phyloP scores from a whole-genome alignment of 1,140 invertebrate species.

The Teleogryllus occipitalis region DNA sequence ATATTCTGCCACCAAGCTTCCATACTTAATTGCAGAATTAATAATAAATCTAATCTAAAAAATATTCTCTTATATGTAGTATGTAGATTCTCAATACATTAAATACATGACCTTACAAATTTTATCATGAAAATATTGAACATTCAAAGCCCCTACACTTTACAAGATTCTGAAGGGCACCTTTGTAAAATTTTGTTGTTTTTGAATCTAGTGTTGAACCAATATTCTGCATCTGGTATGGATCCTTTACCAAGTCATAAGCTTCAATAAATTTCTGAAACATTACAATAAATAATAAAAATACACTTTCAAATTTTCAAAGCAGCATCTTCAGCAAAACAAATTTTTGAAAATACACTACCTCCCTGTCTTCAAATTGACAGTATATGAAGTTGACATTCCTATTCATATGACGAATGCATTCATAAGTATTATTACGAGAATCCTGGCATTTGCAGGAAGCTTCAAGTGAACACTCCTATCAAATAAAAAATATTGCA shows the following conservation, averaged over 20 bases:
- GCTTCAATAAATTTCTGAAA: conserved; percentile 58
- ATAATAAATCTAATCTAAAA: too few relatives aligned
- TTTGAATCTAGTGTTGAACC: neutral
- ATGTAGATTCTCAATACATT: neutral
- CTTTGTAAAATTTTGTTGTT: neutral
- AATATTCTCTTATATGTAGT: too few relatives aligned
- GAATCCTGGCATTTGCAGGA: conserved; percentile 76
- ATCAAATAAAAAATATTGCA: conserved; percentile 26
- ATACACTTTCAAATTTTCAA: neutral
- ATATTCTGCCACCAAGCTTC: too few relatives aligned
- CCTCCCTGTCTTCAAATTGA: conserved; percentile 61
- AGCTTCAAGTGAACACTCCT: conserved; percentile 55
- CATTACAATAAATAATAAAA: neutral
- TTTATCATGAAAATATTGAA: neutral
- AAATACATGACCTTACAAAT: neutral
- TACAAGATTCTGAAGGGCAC: neutral
- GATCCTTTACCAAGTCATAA: conserved; percentile 58
- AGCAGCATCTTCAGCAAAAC: neutral
- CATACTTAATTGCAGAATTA: too few relatives aligned
- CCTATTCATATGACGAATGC: conserved; percentile 53
- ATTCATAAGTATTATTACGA: conserved; percentile 74
- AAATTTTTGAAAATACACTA: conserved; percentile 32
- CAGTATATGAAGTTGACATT: conserved; percentile 61
- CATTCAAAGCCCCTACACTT: neutral
- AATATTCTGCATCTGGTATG: conserved; percentile 60